Conservation (phyloP, 2,797 vertebrate species). For the Paratrypauchen microcephalus region DNA sequence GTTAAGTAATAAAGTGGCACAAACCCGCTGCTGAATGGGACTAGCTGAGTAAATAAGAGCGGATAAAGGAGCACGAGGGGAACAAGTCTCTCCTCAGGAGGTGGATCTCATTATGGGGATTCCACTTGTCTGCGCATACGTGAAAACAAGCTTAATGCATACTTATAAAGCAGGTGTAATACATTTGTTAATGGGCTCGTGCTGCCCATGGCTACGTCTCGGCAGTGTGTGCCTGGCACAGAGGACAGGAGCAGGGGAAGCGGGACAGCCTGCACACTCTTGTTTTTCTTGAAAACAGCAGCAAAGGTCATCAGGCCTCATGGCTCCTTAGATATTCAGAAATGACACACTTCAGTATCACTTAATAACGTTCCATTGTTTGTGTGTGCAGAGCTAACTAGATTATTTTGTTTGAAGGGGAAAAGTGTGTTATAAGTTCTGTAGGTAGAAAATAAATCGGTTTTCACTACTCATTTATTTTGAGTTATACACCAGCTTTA, state of each 20-base stretch:
- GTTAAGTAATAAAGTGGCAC: conserved; percentile 82
- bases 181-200: conserved; percentile 72
- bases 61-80: conserved; percentile 62
- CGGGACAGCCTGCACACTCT: conserved; percentile 22
- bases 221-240: conserved; percentile 45
- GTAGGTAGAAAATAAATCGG: conserved; percentile 54
- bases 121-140: conserved; percentile 72
- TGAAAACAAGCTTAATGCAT: conserved; percentile 77
- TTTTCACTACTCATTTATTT: conserved; percentile 60
- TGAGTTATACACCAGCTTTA: conserved; percentile 51
- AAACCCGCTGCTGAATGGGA: conserved; percentile 73
- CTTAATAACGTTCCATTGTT: conserved; percentile 37
- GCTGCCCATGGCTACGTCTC: conserved; percentile 49
- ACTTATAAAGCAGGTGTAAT: conserved; percentile 81
- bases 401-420: conserved; percentile 27
- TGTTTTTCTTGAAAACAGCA: conserved; percentile 50
- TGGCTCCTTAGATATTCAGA: conserved; percentile 53
- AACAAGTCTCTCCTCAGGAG: conserved; percentile 71
- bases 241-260: conserved; percentile 47
- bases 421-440: conserved; percentile 38
- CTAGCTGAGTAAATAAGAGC: conserved; percentile 72
- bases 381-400: conserved; percentile 39
- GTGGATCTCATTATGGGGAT: conserved; percentile 82
- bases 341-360: conserved; percentile 53
- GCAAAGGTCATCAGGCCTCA: conserved; percentile 57